A percentile compares a stretch with the other conserved stretches of the same genome.
phyloP scores from a whole-genome alignment of 1,140 invertebrate species.

The Stegodyphus dumicola region DNA sequence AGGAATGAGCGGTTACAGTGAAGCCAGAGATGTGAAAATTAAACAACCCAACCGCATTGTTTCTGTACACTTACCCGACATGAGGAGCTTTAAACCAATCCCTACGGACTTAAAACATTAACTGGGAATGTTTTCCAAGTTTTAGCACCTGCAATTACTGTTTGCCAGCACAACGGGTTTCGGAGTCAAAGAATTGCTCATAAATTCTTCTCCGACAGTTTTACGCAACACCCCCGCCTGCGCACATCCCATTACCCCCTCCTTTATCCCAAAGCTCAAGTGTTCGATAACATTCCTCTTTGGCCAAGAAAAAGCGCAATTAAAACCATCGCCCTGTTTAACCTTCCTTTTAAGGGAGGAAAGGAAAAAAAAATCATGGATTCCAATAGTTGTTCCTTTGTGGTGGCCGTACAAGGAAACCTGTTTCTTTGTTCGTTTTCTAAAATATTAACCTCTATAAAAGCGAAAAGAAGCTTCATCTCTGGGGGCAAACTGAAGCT shows the following conservation, averaged over 20 bases:
- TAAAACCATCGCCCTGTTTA: conserved; percentile 29
- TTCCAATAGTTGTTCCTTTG: conserved; percentile 25
- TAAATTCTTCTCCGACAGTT: conserved; percentile 17
- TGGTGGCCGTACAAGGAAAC: background rate
- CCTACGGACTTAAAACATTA: no score
- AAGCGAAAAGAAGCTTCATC: background rate
- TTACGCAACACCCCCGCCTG: conserved; percentile 23
- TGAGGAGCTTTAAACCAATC: no score
- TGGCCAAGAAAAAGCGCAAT: conserved; percentile 6
- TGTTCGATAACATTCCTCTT: background rate
- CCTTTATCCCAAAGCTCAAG: background rate
- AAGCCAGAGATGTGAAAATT: no score
- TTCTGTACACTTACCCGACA: no score
- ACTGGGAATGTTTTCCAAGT: no score
- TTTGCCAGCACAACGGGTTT: no score
- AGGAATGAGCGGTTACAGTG: no score
- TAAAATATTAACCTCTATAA: background rate
- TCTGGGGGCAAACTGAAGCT: background rate
- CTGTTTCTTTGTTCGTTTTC: conserved; percentile 36
- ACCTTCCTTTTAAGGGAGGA: background rate
- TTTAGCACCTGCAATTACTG: no score
- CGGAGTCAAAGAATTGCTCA: background rate
- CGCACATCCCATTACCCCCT: background rate
- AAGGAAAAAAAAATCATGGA: background rate
- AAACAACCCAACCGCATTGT: no score